Percentiles rank a stretch among this genome's conserved stretches.
Evolutionary conservation across 1,140 invertebrate species (phyloP).

Genomic region (Rhizoglyphus robini): DNA sequence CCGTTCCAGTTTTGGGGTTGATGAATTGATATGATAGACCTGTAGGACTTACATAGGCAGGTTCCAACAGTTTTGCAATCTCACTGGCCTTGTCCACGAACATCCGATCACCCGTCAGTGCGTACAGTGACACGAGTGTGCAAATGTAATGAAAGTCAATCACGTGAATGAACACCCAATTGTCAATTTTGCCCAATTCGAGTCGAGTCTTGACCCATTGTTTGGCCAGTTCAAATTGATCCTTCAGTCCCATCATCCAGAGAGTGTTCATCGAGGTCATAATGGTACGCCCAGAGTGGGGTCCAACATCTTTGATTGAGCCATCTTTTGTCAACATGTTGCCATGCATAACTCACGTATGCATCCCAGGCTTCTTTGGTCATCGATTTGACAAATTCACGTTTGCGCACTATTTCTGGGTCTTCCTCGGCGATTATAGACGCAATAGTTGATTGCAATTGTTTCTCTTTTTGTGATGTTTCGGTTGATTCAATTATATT

Average conservation of each 20-base stretch:
- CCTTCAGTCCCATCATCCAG: too few relatives aligned
- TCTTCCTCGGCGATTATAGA: too few relatives aligned
- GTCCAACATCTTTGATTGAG: too few relatives aligned
- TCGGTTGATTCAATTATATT: neutral
- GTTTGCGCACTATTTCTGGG: too few relatives aligned
- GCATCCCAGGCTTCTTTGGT: neutral
- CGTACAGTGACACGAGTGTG: neutral
- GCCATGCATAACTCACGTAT: neutral
- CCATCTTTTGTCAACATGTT: neutral
- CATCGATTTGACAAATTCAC: neutral
- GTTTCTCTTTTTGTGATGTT: neutral
- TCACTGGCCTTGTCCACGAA: neutral
- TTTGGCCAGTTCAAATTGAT: neutral
- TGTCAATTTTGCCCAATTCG: neutral
- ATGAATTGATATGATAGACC: too few relatives aligned
- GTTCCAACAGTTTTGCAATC: neutral
- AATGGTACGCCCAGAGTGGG: too few relatives aligned
- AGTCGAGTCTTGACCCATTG: neutral
- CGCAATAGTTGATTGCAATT: neutral
- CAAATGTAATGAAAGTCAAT: neutral
- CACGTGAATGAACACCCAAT: neutral
- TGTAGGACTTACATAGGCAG: too few relatives aligned
- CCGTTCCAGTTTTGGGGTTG: too few relatives aligned
- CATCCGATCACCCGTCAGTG: too few relatives aligned
- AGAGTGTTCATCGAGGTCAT: too few relatives aligned